Conservation (phyloP, 2,888 invertebrate genomes). For the Hypercompe scribonia region DNA sequence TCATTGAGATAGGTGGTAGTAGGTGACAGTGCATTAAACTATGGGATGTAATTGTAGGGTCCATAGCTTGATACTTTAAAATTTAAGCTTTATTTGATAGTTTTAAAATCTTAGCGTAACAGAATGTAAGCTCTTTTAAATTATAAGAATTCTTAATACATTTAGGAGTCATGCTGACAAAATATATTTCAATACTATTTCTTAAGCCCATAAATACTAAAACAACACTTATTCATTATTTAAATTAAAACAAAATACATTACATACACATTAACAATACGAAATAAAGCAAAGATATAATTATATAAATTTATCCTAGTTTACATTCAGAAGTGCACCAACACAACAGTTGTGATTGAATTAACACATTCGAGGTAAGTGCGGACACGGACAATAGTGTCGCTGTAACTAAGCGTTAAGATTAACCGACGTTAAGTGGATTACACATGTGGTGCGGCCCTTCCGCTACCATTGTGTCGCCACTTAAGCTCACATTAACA, state of each 20-base stretch:
- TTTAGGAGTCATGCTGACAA: neutral
- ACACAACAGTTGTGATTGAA: slow-evolving; percentile 70
- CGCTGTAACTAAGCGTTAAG: slow-evolving; percentile 57
- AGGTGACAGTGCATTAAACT: too few relatives aligned
- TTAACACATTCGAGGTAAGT: slow-evolving; percentile 64
- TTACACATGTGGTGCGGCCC: slow-evolving; percentile 74
- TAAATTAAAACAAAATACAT: neutral
- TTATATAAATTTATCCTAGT: neutral
- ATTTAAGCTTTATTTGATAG: neutral
- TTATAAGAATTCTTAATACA: neutral
- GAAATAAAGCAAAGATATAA: neutral
- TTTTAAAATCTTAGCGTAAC: neutral
- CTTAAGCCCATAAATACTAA: neutral
- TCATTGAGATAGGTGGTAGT: too few relatives aligned
- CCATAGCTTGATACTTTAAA: neutral
- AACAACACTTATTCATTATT: neutral
- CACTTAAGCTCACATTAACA: slow-evolving; percentile 39
- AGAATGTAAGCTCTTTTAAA: neutral
- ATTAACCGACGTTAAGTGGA: slow-evolving; percentile 76
- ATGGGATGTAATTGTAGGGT: too few relatives aligned
- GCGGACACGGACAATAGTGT: slow-evolving; percentile 52
- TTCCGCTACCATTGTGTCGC: slow-evolving; percentile 56
- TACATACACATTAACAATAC: neutral
- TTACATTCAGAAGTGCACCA: slow-evolving; percentile 1
- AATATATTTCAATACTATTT: neutral